Evolutionary conservation across 2,888 invertebrate species (phyloP).

Genomic region (Macrophya alboannulata): DNA sequence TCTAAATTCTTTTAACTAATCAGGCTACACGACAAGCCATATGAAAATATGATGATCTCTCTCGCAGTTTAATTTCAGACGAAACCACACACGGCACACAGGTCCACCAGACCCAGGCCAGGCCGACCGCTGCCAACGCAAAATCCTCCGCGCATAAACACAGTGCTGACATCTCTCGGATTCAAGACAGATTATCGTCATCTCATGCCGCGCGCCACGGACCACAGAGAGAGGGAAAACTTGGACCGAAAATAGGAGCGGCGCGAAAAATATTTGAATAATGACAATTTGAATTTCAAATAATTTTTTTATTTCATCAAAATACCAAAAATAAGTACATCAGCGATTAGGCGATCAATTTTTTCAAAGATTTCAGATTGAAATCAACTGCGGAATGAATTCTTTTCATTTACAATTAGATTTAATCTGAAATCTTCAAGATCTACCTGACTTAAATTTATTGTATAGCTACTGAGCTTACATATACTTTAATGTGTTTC

Average conservation of each 20-base stretch:
- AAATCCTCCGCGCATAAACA: conserved; percentile 56
- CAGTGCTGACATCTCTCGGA: conserved; percentile 66
- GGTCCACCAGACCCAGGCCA: conserved; percentile 58
- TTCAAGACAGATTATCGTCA: neutral
- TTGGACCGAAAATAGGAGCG: neutral
- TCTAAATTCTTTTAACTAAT: neutral
- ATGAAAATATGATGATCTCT: conserved; percentile 38
- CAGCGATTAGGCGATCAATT: too few species aligned
- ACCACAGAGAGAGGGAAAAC: neutral
- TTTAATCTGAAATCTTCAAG: neutral
- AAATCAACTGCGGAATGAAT: neutral
- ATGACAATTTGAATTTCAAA: neutral
- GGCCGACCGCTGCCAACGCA: conserved; percentile 60
- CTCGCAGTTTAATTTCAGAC: conserved; percentile 49
- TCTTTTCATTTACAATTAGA: neutral
- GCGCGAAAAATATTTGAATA: neutral
- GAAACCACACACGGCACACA: conserved; percentile 58
- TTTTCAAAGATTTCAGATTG: neutral
- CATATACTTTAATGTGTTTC: neutral
- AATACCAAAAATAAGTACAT: neutral
- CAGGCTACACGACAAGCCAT: conserved; percentile 40
- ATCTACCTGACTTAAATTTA: too few species aligned
- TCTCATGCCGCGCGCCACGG: neutral
- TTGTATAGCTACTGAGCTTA: too few species aligned
- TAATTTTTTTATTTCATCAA: neutral